These are phyloP conservation scores for Sparus aurata DNA, from an alignment of 2,797 vertebrate species.

Conservation along the genomic window DNA sequence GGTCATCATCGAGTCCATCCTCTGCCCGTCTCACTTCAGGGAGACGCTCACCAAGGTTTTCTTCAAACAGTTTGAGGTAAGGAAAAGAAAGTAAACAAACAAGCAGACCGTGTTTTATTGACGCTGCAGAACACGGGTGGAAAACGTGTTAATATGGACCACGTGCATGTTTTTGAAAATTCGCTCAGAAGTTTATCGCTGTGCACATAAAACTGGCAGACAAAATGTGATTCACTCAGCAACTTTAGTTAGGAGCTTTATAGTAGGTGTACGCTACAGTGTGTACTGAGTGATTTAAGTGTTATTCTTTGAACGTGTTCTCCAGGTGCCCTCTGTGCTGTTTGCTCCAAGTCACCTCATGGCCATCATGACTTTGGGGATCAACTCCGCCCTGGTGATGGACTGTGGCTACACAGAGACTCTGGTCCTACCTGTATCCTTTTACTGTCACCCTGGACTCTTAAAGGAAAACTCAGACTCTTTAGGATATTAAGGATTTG, in stretches of 20 bases:
- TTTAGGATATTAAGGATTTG: background rate
- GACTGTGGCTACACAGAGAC: constrained; percentile 97
- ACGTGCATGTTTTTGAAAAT: background rate
- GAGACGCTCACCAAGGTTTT: constrained; percentile 97
- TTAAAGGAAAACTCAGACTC: background rate
- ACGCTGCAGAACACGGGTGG: background rate
- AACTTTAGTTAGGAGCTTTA: too few species aligned
- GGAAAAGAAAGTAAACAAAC: background rate
- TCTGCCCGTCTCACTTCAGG: constrained; percentile 98
- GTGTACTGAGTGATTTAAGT: background rate
- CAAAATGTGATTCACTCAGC: background rate
- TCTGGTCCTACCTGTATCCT: constrained; percentile 97
- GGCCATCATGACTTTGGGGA: constrained; percentile 96
- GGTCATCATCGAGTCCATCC: constrained; percentile 96
- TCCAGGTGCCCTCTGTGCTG: constrained; percentile 95
- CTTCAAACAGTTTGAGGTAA: constrained; percentile 99
- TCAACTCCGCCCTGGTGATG: constrained; percentile 97
- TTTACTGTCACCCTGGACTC: constrained; percentile 16
- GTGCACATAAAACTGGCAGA: background rate
- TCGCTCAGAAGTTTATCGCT: background rate
- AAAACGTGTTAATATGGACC: background rate
- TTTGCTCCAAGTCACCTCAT: constrained; percentile 97
- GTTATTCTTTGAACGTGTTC: background rate
- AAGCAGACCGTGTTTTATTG: background rate
- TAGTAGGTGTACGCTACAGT: background rate